Evolutionary conservation across 2,888 invertebrate genomes (phyloP).

Genomic region (Bedellia somnulentella): DNA sequence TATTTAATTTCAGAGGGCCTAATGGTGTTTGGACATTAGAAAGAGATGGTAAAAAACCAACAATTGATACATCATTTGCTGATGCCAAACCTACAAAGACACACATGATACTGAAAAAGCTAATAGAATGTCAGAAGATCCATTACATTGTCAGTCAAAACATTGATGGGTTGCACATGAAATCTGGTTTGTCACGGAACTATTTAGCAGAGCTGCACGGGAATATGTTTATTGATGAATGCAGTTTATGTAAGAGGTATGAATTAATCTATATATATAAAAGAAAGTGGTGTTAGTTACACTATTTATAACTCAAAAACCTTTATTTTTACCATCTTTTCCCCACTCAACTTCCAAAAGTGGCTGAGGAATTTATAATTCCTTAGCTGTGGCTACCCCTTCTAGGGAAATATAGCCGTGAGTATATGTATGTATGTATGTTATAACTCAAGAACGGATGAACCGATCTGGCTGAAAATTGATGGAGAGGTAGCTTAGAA

Average conservation of each 20-base stretch:
- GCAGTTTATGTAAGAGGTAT: slow-evolving; percentile 83
- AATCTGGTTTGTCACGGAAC: slow-evolving; percentile 82
- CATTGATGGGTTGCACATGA: slow-evolving; percentile 95
- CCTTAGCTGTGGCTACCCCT: too few relatives aligned
- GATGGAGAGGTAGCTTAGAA: too few relatives aligned
- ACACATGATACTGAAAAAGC: slow-evolving; percentile 87
- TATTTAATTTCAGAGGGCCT: slow-evolving; percentile 68
- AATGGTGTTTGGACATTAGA: slow-evolving; percentile 97
- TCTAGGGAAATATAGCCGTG: too few relatives aligned
- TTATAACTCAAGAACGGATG: too few relatives aligned
- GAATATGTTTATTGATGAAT: slow-evolving; percentile 96
- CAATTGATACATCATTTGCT: slow-evolving; percentile 82
- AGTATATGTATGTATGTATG: too few relatives aligned
- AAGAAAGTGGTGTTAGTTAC: too few relatives aligned
- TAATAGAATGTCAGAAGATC: slow-evolving; percentile 68
- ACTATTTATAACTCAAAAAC: too few relatives aligned
- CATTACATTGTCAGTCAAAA: slow-evolving; percentile 95
- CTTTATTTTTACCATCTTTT: too few relatives aligned
- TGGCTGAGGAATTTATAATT: too few relatives aligned
- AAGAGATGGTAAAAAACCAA: slow-evolving; percentile 82
- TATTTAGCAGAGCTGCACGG: slow-evolving; percentile 93
- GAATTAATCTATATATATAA: too few relatives aligned
- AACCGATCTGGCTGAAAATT: too few relatives aligned
- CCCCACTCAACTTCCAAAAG: too few relatives aligned
- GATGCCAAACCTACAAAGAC: slow-evolving; percentile 90